Base-by-base conservation (phyloP, 2,113 vertebrate genomes). In the Uria lomvia region DNA sequence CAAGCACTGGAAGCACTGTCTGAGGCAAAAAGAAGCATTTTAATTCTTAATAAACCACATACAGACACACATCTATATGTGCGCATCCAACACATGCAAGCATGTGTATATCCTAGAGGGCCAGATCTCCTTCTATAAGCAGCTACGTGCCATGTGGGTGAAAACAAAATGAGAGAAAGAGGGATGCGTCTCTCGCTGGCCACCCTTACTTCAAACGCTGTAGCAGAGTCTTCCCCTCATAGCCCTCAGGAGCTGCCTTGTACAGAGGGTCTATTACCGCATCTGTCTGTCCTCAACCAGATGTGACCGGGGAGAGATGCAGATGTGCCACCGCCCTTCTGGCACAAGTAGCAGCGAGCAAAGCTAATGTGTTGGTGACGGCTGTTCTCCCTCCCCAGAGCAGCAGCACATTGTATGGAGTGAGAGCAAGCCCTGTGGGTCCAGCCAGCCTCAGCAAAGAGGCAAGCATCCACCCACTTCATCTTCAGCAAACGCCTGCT, bases 1-100 rank as follows among this genome's bases (percentile, higher is more conserved):
- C 93, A 79, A 94, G 86, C 88, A 90, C 84, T 92, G 50, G 78
- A 96, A 96, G 91, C 62, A 92, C 95, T 88, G 93, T 92, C 56
- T 49, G 92, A 94, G 63, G 78, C 90, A 94, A 91, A 96, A 96
- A 96, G 56, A 87, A 88, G 88, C 67, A 38, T 93, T 97, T 96
- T 90, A 97, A 88, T 95, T 88, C 72, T 90, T 89, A 84, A 71
- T 83, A 95, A 92, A 93, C 86, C 74, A 90, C 84, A 85, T 87
- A 62, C 83, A 94, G 92, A 70, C 42, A 76, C 60, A 87, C n/a
- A 80, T 92, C 91, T 94, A 87, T 86, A 45, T 88, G 71, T 90
- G 71, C 82, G 58, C 81, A 93, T 62, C 71, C 77, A 95, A 90
- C 71, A 71, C 86, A 70, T 65, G 87, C 81, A 86, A 92, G 59